phyloP scores from a whole-genome alignment of 2,888 invertebrate species.

The Abrostola tripartita region DNA sequence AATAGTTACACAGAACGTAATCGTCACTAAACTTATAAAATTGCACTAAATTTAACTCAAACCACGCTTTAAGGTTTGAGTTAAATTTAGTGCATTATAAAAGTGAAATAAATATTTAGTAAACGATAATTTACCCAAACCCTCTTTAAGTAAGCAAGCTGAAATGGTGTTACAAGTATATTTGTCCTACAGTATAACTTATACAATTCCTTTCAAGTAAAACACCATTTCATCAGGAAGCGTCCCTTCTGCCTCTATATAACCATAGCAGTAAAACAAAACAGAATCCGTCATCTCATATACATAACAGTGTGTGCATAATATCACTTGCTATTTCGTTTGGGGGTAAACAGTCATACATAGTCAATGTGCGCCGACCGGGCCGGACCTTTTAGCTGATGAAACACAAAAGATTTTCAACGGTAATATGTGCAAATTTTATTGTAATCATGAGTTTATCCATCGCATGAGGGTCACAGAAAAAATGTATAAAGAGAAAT shows the following conservation, averaged over 20 bases:
- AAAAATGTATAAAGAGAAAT: constrained; percentile 27
- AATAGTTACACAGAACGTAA: too few relatives aligned
- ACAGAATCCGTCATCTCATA: constrained; percentile 41
- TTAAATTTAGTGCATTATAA: too few relatives aligned
- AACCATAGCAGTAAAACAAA: constrained; percentile 13
- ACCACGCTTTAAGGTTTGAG: too few relatives aligned
- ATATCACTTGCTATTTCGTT: constrained; percentile 52
- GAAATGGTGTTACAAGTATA: too few relatives aligned
- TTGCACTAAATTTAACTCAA: too few relatives aligned
- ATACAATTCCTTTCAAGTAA: not conserved
- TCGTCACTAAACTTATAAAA: too few relatives aligned
- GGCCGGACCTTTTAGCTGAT: constrained; percentile 77
- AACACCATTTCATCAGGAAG: not conserved
- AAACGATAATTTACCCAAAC: not conserved
- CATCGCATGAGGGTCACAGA: constrained; percentile 25
- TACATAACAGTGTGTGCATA: constrained; percentile 45
- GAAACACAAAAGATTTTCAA: constrained; percentile 64
- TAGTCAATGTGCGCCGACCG: constrained; percentile 73
- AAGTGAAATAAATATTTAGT: not conserved
- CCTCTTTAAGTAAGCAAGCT: not conserved
- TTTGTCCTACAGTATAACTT: not conserved
- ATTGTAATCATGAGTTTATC: constrained; percentile 62
- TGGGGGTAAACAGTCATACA: constrained; percentile 69
- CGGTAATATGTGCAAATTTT: constrained; percentile 62
- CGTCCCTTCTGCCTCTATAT: not conserved